Base-by-base conservation (phyloP, 1,140 invertebrate species). In the Pseudomyrmex sp. region DNA sequence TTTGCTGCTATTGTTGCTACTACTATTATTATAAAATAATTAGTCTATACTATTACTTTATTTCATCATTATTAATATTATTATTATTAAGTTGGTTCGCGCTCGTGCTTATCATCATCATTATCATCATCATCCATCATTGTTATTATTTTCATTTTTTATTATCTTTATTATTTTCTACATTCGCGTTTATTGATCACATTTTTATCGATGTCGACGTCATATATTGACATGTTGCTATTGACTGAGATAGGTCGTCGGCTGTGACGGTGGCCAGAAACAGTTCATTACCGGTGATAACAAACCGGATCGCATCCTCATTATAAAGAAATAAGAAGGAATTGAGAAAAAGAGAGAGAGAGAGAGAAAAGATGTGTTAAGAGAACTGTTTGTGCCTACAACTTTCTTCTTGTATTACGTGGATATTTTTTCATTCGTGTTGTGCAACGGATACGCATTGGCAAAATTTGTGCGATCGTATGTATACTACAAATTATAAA, bases 301-400 rank as follows among this genome's bases (percentile, higher is more conserved):
- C 56, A 59, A 63, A 52, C 61, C 18, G 56, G 52, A 70, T 68
- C 73, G 35, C 44, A 76, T 20, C 46, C 61, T 66, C 50, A 56
- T 65, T 58, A 80, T 13, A 46, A 58, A 70, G n/a, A 9, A 61
- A 26, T 50, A 61, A 77, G 69, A 84, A 87, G 85, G 88, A 89
- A 89, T 89, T 89, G 88, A 89, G 70, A 87, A 0, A 35, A 0
- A 35, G 35, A 87, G 5, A 35, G 35, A 35, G 35, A 35, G 35
- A 35, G 5, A 35, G 5, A 35, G 7, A 35, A 7, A 35, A 35
- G 35, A 35, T 83, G 83, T 75, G 83, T 75, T 80, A 88, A 89
- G 85, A 87, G 83, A 85, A 86, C 76, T 83, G 88, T 89, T 89
- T 85, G 88, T 89, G 87, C 88, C 88, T 89, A 88, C 87, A 79